Base-by-base conservation (phyloP, 2,888 invertebrate species). In the Philereme vetulata region DNA sequence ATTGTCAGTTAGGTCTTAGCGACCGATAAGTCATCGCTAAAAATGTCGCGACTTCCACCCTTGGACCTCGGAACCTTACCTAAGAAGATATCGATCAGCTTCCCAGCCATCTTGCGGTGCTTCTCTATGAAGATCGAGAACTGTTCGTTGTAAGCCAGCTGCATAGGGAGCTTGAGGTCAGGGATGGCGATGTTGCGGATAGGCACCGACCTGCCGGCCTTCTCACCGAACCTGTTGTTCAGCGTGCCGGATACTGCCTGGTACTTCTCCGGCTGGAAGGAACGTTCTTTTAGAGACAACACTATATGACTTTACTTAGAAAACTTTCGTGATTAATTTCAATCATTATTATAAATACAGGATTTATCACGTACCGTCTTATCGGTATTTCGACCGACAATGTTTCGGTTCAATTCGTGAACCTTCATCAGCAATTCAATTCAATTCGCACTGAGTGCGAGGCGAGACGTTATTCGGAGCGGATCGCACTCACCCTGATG, bases 121-220 rank as follows among this genome's bases (percentile, higher is more conserved):
- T 89, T 89, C 1, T 95, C 95, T 65, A 96, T 93, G 80, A 96
- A 96, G 32, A 95, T 89, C 0, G 96, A 96, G 86, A 96, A 96
- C 72, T 94, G 93, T 4, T 94, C 94, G 21, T 94, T 93, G 66
- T 94, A 93, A 4, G 93, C 90, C 74, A 96, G 86, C 72, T 93
- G 82, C 92, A 94, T 86, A 0, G 95, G 94, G 43, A 94, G 75
- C 8, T 86, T 81, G 9, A 96, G 79, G 82, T 95, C 94, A 0
- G 96, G 96, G 38, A 95, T 82, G 0, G 93, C 86, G 70, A 95
- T 94, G 81, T 94, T 93, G 6, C 93, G 88, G 7, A 96, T 92
- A 0, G 93, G 92, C 36, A 95, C 92, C 4, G 79, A 75, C 45
- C 88, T 85, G 9, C 85, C 86, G 0, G 92, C 90, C 49, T 89